These are phyloP conservation scores for Cosmopolites sordidus DNA, from an alignment of 2,888 invertebrate species.

Conservation along the genomic window DNA sequence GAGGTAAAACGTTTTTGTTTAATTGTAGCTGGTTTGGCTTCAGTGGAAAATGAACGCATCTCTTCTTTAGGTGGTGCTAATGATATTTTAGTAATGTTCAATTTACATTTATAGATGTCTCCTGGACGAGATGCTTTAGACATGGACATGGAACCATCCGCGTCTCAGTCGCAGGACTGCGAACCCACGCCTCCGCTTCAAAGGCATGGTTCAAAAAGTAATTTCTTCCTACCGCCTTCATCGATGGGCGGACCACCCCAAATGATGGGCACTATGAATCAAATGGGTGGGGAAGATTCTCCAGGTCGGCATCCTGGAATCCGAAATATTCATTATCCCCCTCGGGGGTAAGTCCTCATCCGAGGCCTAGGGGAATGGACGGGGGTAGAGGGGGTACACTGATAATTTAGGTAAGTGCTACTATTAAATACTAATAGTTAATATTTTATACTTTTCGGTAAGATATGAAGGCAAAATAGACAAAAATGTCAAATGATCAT, in stretches of 20 bases:
- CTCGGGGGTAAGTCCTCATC: conserved; percentile 77
- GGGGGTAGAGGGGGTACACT: conserved; percentile 51
- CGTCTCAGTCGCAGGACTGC: conserved; percentile 88
- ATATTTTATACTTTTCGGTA: too few species aligned
- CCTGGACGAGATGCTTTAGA: conserved; percentile 80
- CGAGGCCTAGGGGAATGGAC: conserved; percentile 65
- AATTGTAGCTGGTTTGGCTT: too few species aligned
- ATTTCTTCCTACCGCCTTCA: conserved; percentile 75
- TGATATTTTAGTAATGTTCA: too few species aligned
- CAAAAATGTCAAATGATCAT: too few species aligned
- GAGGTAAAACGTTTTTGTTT: too few species aligned
- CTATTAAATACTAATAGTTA: too few species aligned
- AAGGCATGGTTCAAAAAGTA: conserved; percentile 79
- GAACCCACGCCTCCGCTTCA: conserved; percentile 86
- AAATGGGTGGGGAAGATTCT: conserved; percentile 46
- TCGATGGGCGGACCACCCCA: conserved; percentile 43
- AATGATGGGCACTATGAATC: conserved; percentile 5
- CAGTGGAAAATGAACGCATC: too few species aligned
- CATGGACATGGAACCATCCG: conserved; percentile 83
- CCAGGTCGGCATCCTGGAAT: conserved; percentile 47
- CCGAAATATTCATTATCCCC: conserved; percentile 54
- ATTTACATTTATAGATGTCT: conserved; percentile 67
- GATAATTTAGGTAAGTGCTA: conserved; percentile 30
- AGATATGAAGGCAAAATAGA: too few species aligned
- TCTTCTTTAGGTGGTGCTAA: too few species aligned